phyloP scores from a whole-genome alignment of 1,140 invertebrate species.

The Drosophila sproati region DNA sequence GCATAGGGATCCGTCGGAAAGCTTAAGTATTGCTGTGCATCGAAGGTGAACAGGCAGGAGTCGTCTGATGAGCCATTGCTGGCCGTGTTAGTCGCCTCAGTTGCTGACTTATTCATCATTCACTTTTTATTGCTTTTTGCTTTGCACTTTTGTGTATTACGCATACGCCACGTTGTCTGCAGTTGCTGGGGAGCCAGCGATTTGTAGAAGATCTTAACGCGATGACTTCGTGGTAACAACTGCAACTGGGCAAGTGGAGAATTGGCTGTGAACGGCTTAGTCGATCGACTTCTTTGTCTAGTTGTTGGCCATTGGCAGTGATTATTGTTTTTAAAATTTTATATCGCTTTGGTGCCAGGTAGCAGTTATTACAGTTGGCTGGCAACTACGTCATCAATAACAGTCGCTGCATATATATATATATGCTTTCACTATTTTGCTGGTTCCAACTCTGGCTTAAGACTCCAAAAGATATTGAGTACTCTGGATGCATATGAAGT shows the following conservation, averaged over 20 bases:
- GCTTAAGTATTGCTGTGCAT: slow-evolving; percentile 60
- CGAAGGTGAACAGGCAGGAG: slow-evolving; percentile 53
- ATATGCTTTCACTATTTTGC: background rate
- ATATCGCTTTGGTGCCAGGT: slow-evolving; percentile 65
- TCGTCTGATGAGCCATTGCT: background rate
- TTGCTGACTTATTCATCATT: slow-evolving; percentile 22
- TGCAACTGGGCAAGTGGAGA: slow-evolving; percentile 32
- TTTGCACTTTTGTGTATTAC: slow-evolving; percentile 27
- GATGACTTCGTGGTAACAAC: slow-evolving; percentile 49
- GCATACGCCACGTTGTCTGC: slow-evolving; percentile 46
- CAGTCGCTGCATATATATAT: slow-evolving; percentile 15
- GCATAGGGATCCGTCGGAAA: slow-evolving; percentile 59
- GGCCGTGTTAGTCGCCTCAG: background rate
- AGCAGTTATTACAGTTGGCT: slow-evolving; percentile 76
- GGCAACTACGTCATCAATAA: slow-evolving; percentile 54
- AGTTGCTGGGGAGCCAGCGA: background rate
- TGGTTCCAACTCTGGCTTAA: background rate
- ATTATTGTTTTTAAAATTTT: slow-evolving; percentile 54
- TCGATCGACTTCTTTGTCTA: slow-evolving; percentile 51
- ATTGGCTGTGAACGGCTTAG: slow-evolving; percentile 26
- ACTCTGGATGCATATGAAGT: slow-evolving; percentile 36
- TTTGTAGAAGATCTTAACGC: slow-evolving; percentile 52
- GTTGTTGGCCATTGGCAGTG: slow-evolving; percentile 38
- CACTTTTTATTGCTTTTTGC: background rate
- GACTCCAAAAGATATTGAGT: background rate